A percentile compares a stretch with the other conserved stretches of the same genome.
phyloP scores from a whole-genome alignment of 1,140 invertebrate species.

The Dinothrombium tinctorium region DNA sequence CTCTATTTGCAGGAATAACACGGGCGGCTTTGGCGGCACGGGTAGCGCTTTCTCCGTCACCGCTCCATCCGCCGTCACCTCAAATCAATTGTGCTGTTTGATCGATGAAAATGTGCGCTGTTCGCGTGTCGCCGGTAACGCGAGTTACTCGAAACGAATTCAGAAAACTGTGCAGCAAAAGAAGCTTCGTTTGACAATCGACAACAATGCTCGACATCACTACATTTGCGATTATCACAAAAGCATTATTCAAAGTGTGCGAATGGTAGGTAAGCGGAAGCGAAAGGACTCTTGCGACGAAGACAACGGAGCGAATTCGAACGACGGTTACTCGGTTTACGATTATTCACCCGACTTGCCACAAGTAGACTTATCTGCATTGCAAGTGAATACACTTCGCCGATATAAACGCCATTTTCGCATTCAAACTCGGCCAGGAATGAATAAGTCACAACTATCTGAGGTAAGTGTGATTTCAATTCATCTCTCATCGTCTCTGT shows the following conservation, averaged over 20 bases:
- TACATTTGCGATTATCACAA: slow-evolving; percentile 95
- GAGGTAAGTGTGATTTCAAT: slow-evolving; percentile 44
- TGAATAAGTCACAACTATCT: slow-evolving; percentile 81
- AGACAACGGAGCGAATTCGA: slow-evolving; percentile 31
- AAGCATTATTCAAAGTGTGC: slow-evolving; percentile 71
- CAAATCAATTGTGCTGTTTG: slow-evolving; percentile 47
- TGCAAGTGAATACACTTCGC: slow-evolving; percentile 73
- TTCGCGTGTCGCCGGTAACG: slow-evolving; percentile 65
- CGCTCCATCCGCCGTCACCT: not conserved
- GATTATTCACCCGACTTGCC: not conserved
- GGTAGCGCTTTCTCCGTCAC: slow-evolving; percentile 1
- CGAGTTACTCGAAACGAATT: slow-evolving; percentile 84
- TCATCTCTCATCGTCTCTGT: slow-evolving; percentile 15
- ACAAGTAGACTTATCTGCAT: slow-evolving; percentile 59
- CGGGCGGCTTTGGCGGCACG: not conserved
- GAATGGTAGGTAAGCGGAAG: slow-evolving; percentile 39
- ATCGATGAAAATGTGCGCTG: slow-evolving; percentile 70
- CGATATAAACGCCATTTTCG: slow-evolving; percentile 84
- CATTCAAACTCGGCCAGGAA: slow-evolving; percentile 57
- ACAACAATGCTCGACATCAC: slow-evolving; percentile 60
- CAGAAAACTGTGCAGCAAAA: slow-evolving; percentile 81
- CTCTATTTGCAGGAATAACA: no score
- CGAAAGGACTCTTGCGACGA: slow-evolving; percentile 63
- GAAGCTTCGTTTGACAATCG: slow-evolving; percentile 63
- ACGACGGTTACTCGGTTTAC: not conserved